Percentiles rank a stretch among this genome's conserved stretches.
phyloP scores from a whole-genome alignment of 2,113 vertebrate genomes.

The Myrmecophaga tridactyla region DNA sequence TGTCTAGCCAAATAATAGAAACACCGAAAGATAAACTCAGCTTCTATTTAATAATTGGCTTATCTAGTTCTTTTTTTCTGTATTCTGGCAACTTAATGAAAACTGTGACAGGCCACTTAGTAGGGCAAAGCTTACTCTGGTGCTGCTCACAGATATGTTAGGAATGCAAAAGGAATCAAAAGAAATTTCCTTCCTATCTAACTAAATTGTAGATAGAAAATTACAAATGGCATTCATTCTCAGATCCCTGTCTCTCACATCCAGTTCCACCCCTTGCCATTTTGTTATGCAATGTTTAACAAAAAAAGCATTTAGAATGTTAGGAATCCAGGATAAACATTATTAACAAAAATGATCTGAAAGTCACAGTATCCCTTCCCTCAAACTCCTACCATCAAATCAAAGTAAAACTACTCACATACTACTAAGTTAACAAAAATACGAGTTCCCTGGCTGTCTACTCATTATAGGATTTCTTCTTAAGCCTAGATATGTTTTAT shows the following conservation, averaged over 20 bases:
- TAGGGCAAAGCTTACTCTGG: not conserved
- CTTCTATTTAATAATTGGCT: not conserved
- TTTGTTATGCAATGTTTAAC: not conserved
- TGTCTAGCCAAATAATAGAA: not conserved
- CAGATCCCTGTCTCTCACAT: not conserved
- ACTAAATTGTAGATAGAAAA: not conserved
- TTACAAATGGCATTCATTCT: not conserved
- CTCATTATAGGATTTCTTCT: slow-evolving; percentile 75
- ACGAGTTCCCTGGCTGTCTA: slow-evolving; percentile 61
- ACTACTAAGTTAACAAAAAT: slow-evolving; percentile 41
- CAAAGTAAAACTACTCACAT: not conserved
- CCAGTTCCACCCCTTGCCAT: not conserved
- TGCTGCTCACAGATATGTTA: not conserved
- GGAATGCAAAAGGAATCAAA: not conserved
- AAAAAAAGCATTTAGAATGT: not conserved
- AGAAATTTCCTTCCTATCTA: slow-evolving; percentile 20
- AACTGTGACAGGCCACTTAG: not conserved
- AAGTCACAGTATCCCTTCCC: not conserved
- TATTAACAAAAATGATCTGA: slow-evolving; percentile 19
- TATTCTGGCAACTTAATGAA: not conserved
- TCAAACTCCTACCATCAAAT: not conserved
- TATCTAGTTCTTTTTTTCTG: not conserved
- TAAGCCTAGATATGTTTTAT: slow-evolving; percentile 50
- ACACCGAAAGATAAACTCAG: not conserved
- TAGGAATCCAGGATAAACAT: not conserved